Base-by-base conservation (phyloP, 2,888 invertebrate species). In the Cosmopolites sordidus region DNA sequence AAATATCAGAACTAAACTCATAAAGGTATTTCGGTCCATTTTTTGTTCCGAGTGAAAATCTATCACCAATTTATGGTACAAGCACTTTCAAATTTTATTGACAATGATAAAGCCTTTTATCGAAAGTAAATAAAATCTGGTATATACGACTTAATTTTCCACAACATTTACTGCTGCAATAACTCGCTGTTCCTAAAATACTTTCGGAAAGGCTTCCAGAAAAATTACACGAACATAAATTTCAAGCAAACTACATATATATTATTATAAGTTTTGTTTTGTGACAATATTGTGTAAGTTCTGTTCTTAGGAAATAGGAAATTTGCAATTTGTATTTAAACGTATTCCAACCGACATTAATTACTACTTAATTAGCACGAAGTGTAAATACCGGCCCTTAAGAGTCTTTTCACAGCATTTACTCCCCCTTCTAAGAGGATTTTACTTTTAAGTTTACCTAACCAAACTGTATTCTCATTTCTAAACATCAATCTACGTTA, bases 141-240 rank as follows among this genome's bases (percentile, higher is more conserved):
- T 42, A 51, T 58, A 54, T 54, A 58, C 51, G 58, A 54, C 58
- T 54, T 58, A 58, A 58, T 58, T 58, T 58, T 58, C 58, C 58
- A 45, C 51, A 47, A 58, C 58, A 58, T 58, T 58, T 54, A 51
- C 47, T 44, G 46, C 33, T 54, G 58, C 55, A 55, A 55, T 51
- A 51, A 55, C 51, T 50, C 40, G 43, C 50, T 50, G 49, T 54
- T 50, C 43, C 40, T 43, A 54, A 51, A 58, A 40, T 60, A 57
- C 58, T 56, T 60, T 60, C 56, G 48, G 18, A 44, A 58, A 58
- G 58, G 22, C 43, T 51, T 55, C 27, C 17, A 39, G 48, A 41
- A 27, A 41, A 41, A 50, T 47, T 39, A 41, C 45, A 33, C 6
- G 43, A 44, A 33, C 44, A 54, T 48, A 54, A 54, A 49, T 9